Evolutionary conservation across 1,140 invertebrate species (phyloP).

Genomic region (Psilanteris sp.): DNA sequence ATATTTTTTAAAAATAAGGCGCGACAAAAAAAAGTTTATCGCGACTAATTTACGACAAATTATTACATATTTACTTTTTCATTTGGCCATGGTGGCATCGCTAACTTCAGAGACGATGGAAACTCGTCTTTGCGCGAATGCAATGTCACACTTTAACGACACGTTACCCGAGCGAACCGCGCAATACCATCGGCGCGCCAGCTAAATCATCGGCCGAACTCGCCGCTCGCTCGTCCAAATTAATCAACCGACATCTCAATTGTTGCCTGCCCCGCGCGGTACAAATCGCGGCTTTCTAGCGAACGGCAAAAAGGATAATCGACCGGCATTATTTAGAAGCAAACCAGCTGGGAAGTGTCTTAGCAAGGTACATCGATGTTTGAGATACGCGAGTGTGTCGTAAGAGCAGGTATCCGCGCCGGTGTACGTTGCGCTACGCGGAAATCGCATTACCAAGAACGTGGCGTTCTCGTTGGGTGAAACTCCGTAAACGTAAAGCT

Average conservation of each 20-base stretch:
- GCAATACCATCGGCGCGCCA: no score
- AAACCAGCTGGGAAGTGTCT: constrained; percentile 26
- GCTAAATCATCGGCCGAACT: no score
- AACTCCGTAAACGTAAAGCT: constrained; percentile 73
- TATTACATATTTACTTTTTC: no score
- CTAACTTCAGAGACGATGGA: no score
- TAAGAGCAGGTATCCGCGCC: constrained; percentile 42
- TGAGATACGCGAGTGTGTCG: constrained; percentile 41
- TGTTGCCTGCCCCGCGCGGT: not conserved
- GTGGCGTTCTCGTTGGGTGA: constrained; percentile 69
- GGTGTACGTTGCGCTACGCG: constrained; percentile 57
- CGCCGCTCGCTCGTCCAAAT: not conserved
- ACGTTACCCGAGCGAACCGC: no score
- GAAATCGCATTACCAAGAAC: constrained; percentile 72
- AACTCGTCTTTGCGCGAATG: no score
- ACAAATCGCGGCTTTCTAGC: constrained; percentile 2
- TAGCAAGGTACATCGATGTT: constrained; percentile 38
- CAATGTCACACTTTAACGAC: no score
- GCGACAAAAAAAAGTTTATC: no score
- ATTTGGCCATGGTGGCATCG: no score
- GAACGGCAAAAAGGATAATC: constrained; percentile 12
- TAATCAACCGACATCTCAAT: constrained; percentile 1
- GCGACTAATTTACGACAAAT: no score
- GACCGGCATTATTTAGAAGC: constrained; percentile 7
- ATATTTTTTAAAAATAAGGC: no score